Percentiles rank a stretch among this genome's conserved stretches.
Conservation (phyloP, 2,113 vertebrate species). For the Phalacrocorax aristotelis region DNA sequence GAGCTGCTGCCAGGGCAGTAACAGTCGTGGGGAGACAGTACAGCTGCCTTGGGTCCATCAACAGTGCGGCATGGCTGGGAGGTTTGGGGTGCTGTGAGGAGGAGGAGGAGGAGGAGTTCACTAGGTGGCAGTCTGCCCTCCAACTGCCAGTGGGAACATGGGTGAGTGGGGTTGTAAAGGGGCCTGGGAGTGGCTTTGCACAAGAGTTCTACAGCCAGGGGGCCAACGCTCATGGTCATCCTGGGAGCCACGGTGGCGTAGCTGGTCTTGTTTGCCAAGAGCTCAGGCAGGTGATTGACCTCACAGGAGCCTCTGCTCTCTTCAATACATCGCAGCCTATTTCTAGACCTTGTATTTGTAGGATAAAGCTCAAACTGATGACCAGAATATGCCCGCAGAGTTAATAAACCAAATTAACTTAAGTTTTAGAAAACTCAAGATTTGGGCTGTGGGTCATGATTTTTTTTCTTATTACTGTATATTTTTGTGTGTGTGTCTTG, state of each 20-base stretch:
- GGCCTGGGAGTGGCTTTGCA: rapidly evolving
- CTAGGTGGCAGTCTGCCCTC: not conserved
- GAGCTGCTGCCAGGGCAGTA: not conserved
- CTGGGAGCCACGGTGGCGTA: rapidly evolving
- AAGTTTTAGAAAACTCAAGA: not conserved
- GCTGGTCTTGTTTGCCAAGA: not conserved
- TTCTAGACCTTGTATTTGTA: not conserved
- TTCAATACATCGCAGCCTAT: not conserved
- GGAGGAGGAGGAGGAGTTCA: not conserved
- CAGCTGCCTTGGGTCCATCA: not conserved
- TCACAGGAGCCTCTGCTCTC: not conserved
- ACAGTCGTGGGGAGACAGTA: not conserved
- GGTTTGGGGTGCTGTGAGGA: not conserved
- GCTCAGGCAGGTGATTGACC: not conserved
- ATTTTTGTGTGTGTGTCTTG: not conserved
- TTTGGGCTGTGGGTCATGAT: not conserved
- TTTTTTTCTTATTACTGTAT: not conserved
- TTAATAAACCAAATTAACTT: not conserved
- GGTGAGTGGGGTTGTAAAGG: not conserved
- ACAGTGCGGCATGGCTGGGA: not conserved
- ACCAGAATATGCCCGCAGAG: not conserved
- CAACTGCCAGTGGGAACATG: not conserved
- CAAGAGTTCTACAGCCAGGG: not conserved
- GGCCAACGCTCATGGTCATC: rapidly evolving
- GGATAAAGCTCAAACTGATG: not conserved